Conservation (phyloP, 1,140 invertebrate genomes). For the Polypedilum vanderplanki region DNA sequence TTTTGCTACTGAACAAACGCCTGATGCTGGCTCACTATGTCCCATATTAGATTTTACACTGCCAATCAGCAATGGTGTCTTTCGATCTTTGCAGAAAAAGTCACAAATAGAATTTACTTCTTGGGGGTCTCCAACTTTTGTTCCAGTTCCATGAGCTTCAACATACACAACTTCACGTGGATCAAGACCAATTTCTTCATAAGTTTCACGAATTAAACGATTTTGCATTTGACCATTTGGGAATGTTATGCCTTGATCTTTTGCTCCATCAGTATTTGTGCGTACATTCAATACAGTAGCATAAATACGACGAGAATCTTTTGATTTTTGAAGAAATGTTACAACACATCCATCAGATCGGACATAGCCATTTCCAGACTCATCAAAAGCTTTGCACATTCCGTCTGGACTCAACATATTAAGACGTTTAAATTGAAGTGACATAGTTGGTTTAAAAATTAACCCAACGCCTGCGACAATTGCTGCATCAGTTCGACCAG, state of each 20-base stretch:
- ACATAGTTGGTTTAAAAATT: slow-evolving; percentile 76
- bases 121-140: slow-evolving; percentile 89
- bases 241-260: slow-evolving; percentile 84
- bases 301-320: slow-evolving; percentile 71
- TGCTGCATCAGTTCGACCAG: slow-evolving; percentile 84
- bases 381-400: slow-evolving; percentile 89
- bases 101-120: slow-evolving; percentile 91
- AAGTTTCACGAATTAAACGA: slow-evolving; percentile 75
- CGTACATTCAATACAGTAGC: slow-evolving; percentile 78
- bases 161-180: slow-evolving; percentile 78
- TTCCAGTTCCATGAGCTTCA: slow-evolving; percentile 95
- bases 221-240: slow-evolving; percentile 83
- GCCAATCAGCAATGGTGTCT: slow-evolving; percentile 76
- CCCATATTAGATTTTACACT: slow-evolving; percentile 98
- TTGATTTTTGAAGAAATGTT: slow-evolving; percentile 71
- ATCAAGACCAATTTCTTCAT: slow-evolving; percentile 71
- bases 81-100: slow-evolving; percentile 81
- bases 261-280: slow-evolving; percentile 85
- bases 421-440: slow-evolving; percentile 87
- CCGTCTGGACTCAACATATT: slow-evolving; percentile 87
- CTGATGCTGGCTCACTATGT: slow-evolving; percentile 91
- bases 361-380: slow-evolving; percentile 84
- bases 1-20: slow-evolving; percentile 82
- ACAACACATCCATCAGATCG: slow-evolving; percentile 80
- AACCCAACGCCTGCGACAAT: slow-evolving; percentile 82